phyloP scores from a whole-genome alignment of 2,888 invertebrate species.

The Minunthozetes semirufus region DNA sequence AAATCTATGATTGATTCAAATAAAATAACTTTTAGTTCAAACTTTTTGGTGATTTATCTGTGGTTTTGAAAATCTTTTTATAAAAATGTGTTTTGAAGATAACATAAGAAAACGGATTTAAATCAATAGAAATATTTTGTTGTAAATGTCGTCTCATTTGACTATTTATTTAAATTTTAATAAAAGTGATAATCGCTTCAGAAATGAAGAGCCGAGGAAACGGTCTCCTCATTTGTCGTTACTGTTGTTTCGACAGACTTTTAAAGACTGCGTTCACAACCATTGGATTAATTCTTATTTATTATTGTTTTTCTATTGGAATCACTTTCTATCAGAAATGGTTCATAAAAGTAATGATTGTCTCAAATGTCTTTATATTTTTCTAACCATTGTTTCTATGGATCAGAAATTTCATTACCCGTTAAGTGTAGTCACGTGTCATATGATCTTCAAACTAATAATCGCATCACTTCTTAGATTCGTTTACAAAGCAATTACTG shows the following conservation, averaged over 20 bases:
- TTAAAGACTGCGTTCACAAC: conserved; percentile 44
- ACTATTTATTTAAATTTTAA: neutral
- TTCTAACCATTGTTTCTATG: neutral
- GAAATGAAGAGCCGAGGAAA: neutral
- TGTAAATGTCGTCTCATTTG: neutral
- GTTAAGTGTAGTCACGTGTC: conserved; percentile 78
- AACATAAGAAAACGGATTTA: neutral
- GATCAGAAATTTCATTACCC: conserved; percentile 79
- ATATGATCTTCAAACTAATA: conserved; percentile 78
- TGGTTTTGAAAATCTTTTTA: too few relatives aligned
- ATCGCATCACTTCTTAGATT: conserved; percentile 65
- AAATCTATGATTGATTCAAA: too few relatives aligned
- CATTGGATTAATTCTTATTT: conserved; percentile 62
- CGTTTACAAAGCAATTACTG: conserved; percentile 53
- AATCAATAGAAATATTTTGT: neutral
- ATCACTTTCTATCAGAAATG: conserved; percentile 95
- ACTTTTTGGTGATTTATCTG: too few relatives aligned
- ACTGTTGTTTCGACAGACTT: neutral
- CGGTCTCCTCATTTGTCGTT: neutral
- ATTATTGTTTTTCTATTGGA: conserved; percentile 85
- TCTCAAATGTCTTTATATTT: neutral
- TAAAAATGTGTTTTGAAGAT: too few relatives aligned
- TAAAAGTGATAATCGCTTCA: neutral
- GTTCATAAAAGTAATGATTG: conserved; percentile 65
- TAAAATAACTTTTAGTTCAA: too few relatives aligned